Conservation (phyloP, 1,140 invertebrate genomes). For the Dinoponera quadriceps region DNA sequence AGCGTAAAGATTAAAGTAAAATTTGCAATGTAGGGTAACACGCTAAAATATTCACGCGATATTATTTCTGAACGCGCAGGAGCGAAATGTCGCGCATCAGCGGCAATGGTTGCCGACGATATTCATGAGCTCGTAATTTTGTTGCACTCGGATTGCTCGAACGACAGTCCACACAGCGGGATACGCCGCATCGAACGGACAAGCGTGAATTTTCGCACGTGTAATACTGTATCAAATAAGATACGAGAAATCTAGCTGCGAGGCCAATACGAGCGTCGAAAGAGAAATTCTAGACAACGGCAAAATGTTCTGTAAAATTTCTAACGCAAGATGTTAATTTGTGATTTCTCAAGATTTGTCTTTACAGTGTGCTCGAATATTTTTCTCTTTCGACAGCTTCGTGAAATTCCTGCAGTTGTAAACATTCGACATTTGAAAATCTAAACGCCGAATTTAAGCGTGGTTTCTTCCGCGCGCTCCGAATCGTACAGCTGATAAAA, state of each 20-base stretch:
- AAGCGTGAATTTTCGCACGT: slow-evolving; percentile 40
- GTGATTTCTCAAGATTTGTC: not conserved
- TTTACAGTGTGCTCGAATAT: not conserved
- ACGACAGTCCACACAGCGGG: slow-evolving; percentile 4
- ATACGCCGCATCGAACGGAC: slow-evolving; percentile 38
- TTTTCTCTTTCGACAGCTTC: not conserved
- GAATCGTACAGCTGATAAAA: slow-evolving; percentile 8
- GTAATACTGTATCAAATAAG: not conserved
- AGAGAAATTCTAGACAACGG: not conserved
- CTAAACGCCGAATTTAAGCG: not conserved
- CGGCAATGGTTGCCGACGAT: slow-evolving; percentile 26
- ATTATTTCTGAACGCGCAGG: slow-evolving; percentile 47
- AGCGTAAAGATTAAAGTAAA: slow-evolving; percentile 50
- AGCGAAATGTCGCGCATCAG: slow-evolving; percentile 41
- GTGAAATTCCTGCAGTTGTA: not conserved
- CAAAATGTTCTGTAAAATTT: not conserved
- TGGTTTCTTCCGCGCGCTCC: not conserved
- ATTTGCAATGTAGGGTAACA: slow-evolving; percentile 17
- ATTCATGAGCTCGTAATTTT: slow-evolving; percentile 56
- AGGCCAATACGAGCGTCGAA: not conserved
- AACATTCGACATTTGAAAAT: not conserved
- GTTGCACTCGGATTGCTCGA: slow-evolving; percentile 47
- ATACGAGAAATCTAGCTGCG: slow-evolving; percentile 13
- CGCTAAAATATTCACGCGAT: slow-evolving; percentile 56
- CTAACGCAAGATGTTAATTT: not conserved